These are phyloP conservation scores for Chondrosia reniformis DNA, from an alignment of 37 sponge, comb jelly and placozoan genomes.

Conservation along the genomic window DNA sequence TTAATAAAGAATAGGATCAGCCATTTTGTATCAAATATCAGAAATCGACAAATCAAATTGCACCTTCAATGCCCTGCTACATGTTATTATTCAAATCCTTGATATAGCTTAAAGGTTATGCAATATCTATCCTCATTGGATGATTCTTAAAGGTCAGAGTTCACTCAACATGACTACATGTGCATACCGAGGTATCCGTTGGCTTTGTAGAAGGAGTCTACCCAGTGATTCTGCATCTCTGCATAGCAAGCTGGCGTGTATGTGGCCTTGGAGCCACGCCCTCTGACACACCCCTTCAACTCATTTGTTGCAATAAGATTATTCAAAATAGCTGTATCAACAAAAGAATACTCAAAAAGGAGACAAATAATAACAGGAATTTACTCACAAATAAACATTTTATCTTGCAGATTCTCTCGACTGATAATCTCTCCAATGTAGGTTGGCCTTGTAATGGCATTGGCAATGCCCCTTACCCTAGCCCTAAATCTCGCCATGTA, in stretches of 20 bases:
- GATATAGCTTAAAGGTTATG: no score
- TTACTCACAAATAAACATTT: constrained; percentile 65
- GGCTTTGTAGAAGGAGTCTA: constrained; percentile 76
- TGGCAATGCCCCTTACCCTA: constrained; percentile 75
- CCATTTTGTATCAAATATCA: no score
- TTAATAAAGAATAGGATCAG: no score
- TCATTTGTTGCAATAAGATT: constrained; percentile 60
- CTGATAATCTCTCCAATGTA: constrained; percentile 40
- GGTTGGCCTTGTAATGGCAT: constrained; percentile 78
- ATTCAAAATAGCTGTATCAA: constrained; percentile 59
- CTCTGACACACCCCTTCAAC: constrained; percentile 69
- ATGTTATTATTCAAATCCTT: no score
- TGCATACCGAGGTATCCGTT: constrained; percentile 79
- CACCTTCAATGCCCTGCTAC: no score
- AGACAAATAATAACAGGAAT: not conserved
- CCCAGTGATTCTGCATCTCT: constrained; percentile 83
- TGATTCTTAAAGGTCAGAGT: no score
- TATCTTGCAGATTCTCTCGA: constrained; percentile 57
- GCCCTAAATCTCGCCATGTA: constrained; percentile 63
- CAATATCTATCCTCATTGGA: no score
- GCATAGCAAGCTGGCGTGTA: constrained; percentile 78
- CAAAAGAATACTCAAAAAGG: not conserved
- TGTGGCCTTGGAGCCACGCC: constrained; percentile 64
- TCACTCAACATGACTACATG: not conserved
- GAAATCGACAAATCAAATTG: no score